These are phyloP conservation scores for Gonatopus flavifemur DNA, from an alignment of 1,140 invertebrate genomes.

Conservation along the genomic window DNA sequence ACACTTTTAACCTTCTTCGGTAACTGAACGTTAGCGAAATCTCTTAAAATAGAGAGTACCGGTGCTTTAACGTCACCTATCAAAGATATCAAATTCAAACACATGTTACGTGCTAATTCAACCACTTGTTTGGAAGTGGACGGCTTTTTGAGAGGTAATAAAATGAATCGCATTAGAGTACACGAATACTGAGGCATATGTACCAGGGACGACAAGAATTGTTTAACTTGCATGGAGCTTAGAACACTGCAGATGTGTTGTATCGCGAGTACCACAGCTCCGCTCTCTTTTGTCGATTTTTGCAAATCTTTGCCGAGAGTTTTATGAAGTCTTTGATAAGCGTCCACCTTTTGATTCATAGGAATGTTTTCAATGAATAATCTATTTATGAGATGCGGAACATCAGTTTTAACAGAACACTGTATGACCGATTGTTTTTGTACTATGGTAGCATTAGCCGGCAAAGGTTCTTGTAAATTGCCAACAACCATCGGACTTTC, in stretches of 20 bases:
- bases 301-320: conserved; percentile 51
- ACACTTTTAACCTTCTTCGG: conserved; percentile 34
- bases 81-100: conserved; percentile 46
- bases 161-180: conserved; percentile 51
- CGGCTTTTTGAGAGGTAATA: conserved; percentile 48
- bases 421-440: conserved; percentile 50
- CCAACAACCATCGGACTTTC: conserved; percentile 35
- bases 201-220: conserved; percentile 49
- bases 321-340: conserved; percentile 48
- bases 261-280: conserved; percentile 48
- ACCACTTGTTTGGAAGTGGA: conserved; percentile 40
- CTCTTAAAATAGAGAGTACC: conserved; percentile 45
- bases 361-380: conserved; percentile 51
- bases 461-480: conserved; percentile 41
- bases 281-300: conserved; percentile 44
- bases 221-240: conserved; percentile 54
- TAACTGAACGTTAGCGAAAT: conserved; percentile 47
- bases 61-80: conserved; percentile 52
- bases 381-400: conserved; percentile 52
- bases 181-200: conserved; percentile 54
- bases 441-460: conserved; percentile 31
- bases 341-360: conserved; percentile 48
- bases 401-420: conserved; percentile 51
- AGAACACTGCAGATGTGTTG: conserved; percentile 54
- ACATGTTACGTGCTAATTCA: conserved; percentile 49